Percentiles rank a stretch among this genome's conserved stretches.
Conservation (phyloP, 2,113 vertebrate genomes). For the Campylomormyrus numenius region DNA sequence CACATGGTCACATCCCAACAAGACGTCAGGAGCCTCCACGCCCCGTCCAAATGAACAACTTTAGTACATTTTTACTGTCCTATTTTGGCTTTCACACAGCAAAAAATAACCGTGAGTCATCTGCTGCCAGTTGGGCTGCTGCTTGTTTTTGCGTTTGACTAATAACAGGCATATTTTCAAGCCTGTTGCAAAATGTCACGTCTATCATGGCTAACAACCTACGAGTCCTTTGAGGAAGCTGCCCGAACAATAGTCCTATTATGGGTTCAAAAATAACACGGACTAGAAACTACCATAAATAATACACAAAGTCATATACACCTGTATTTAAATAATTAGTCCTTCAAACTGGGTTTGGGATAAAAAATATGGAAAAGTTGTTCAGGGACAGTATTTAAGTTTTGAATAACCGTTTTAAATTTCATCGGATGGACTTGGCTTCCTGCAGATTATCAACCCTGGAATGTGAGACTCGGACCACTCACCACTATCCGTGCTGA, state of each 20-base stretch:
- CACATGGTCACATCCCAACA: background rate
- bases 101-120: background rate
- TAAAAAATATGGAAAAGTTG: background rate
- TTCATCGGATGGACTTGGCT: background rate
- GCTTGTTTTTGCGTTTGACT: background rate
- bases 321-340: background rate
- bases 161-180: background rate
- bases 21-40: background rate
- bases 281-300: background rate
- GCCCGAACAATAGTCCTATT: background rate
- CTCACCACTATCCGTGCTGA: conserved; percentile 69
- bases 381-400: background rate
- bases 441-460: background rate
- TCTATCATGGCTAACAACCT: background rate
- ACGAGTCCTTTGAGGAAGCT: background rate
- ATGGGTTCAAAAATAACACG: background rate
- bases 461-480: background rate
- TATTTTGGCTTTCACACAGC: background rate
- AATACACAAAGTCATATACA: background rate
- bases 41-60: background rate
- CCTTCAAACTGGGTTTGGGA: background rate
- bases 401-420: background rate
- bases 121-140: background rate
- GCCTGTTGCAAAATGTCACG: background rate
- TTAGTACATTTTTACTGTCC: background rate